These are phyloP conservation scores for Athrips mouffetella DNA, from an alignment of 2,888 invertebrate species.

Conservation along the genomic window DNA sequence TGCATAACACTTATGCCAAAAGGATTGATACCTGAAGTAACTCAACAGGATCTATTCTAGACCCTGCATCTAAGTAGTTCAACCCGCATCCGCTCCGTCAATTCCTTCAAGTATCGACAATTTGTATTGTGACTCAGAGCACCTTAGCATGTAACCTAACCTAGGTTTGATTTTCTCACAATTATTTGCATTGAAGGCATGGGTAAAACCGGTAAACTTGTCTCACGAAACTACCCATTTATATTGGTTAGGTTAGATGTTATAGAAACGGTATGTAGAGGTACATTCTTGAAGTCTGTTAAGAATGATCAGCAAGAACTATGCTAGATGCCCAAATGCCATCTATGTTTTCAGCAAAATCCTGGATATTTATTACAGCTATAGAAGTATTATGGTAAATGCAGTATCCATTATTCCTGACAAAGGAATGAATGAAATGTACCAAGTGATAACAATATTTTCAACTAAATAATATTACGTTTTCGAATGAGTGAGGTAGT, in stretches of 20 bases:
- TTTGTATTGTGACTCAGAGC: conserved; percentile 1
- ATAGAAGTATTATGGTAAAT: not conserved
- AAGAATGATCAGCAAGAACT: no score
- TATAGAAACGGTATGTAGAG: no score
- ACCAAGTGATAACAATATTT: no score
- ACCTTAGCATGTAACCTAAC: not conserved
- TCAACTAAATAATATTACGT: no score
- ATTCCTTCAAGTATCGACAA: not conserved
- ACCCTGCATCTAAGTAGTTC: conserved; percentile 4
- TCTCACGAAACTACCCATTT: no score
- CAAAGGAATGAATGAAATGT: no score
- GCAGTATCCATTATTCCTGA: not conserved
- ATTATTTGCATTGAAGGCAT: not conserved
- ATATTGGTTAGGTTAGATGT: no score
- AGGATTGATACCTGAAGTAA: not conserved
- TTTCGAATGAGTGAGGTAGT: no score
- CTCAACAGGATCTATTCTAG: conserved; percentile 6
- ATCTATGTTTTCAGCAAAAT: not conserved
- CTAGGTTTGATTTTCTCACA: conserved; percentile 4
- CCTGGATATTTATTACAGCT: not conserved
- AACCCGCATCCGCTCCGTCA: conserved; percentile 4
- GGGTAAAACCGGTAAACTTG: no score
- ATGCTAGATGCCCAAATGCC: no score
- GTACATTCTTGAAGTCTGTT: no score
- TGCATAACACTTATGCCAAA: not conserved